Evolutionary conservation across 2,888 invertebrate species (phyloP).

Genomic region (Dysmachus trigonus): DNA sequence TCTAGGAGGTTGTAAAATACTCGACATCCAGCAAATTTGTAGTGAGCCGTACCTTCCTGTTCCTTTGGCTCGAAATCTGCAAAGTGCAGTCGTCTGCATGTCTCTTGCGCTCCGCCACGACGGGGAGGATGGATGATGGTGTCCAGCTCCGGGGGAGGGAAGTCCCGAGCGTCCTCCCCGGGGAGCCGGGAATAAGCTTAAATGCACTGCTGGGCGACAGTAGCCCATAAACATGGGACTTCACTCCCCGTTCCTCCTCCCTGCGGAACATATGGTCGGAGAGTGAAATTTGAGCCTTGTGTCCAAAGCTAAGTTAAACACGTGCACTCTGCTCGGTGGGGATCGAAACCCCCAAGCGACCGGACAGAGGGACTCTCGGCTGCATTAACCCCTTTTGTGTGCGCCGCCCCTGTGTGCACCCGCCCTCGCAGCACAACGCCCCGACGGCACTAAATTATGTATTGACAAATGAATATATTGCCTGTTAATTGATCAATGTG

Average conservation of each 20-base stretch:
- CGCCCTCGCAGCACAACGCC: conserved; percentile 23
- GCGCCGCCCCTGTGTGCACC: neutral
- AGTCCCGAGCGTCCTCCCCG: neutral
- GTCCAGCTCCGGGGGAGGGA: conserved; percentile 18
- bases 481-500: conserved; percentile 63
- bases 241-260: neutral
- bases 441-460: conserved; percentile 58
- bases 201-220: conserved; percentile 43
- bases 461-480: conserved; percentile 65
- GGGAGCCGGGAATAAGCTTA: conserved; percentile 45
- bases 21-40: conserved; percentile 48
- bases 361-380: neutral
- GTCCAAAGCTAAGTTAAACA: conserved; percentile 44
- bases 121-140: conserved; percentile 19
- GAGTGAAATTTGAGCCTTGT: conserved; percentile 45
- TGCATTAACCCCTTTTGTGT: conserved; percentile 25
- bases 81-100: conserved; percentile 39
- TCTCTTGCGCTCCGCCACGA: conserved; percentile 18
- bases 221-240: conserved; percentile 42
- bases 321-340: conserved; percentile 43
- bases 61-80: conserved; percentile 39
- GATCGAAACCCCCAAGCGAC: neutral
- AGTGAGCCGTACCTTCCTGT: conserved; percentile 43
- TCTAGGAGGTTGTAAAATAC: conserved; percentile 45
- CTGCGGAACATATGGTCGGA: conserved; percentile 45